Evolutionary conservation across 2,113 vertebrate species (phyloP).

Genomic region (Mustela lutreola): DNA sequence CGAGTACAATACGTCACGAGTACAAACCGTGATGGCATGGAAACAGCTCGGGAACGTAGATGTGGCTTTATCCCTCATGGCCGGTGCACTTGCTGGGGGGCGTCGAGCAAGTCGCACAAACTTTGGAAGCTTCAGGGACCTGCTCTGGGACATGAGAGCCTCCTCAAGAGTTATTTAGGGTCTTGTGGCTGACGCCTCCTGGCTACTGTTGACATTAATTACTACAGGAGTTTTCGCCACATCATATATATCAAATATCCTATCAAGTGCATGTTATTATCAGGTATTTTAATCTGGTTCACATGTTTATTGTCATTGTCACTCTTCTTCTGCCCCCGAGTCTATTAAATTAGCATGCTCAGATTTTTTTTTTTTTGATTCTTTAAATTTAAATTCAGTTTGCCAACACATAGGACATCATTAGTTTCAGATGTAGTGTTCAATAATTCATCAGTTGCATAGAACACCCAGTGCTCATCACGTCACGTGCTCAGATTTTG

Average conservation of each 20-base stretch:
- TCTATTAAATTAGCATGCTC: neutral
- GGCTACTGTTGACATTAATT: neutral
- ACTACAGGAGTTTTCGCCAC: neutral
- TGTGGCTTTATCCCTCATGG: neutral
- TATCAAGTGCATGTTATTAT: neutral
- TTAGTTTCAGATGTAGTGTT: neutral
- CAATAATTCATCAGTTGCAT: neutral
- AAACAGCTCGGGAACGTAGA: neutral
- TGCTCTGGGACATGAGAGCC: neutral
- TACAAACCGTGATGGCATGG: neutral
- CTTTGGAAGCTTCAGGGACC: neutral
- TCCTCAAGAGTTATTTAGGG: neutral
- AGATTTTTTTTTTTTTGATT: neutral
- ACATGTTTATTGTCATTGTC: neutral
- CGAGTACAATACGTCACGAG: neutral
- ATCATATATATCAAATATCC: neutral
- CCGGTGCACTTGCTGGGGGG: neutral
- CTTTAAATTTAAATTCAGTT: neutral
- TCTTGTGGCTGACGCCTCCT: neutral
- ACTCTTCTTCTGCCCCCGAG: neutral
- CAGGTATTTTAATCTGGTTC: neutral
- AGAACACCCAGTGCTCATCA: too few species aligned
- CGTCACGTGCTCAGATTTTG: neutral
- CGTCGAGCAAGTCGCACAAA: neutral
- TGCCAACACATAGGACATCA: neutral